Evolutionary conservation across 1,140 invertebrate species (phyloP), one percentile per base, ranked within the genome.

Genomic region (Andrena cerasifolii): DNA sequence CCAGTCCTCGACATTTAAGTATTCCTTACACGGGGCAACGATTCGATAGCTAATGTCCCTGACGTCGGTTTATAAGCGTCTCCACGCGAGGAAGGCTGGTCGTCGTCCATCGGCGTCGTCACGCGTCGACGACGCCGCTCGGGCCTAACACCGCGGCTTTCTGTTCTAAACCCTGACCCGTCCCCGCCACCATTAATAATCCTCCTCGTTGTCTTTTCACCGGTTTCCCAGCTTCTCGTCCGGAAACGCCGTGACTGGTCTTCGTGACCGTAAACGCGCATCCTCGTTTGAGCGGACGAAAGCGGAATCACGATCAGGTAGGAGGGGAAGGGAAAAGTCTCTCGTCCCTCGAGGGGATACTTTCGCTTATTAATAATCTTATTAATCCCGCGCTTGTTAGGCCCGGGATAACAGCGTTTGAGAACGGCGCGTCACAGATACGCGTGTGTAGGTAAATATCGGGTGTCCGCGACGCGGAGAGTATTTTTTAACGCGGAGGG

Each of bases 31-130:
- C 68, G 83, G 59, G 36, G 68, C 74, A 58, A 81, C 65, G 82
- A 84, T 84, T 85, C 82, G 83, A 85, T 84, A 67, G 84, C 84
- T 85, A 85, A 85, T 85, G 75, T 79, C 65, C 66, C 70, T 70
- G 74, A 85, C 70, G 74, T 81, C 61, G 58, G 36, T 68, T 49
- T 47, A 56, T 77, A 66, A 68, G 65, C 47, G 72, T 63, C 77
- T 49, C 28, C n/a, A 12, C n/a, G 10, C 1, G 16, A 63, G 65
- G 16, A 40, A 10, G 36, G 3, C 33, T 28, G 63, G 61, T 43
- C 70, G 43, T 43, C 51, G 40, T 68, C 72, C 51, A 16, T 16
- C 49, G 58, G 72, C 53, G 31, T 61, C 26, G 58, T 16, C 14
- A 10, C 56, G 24, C 45, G n/a, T 21, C 7, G 40, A 66, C 62